Conservation (phyloP, 1,140 invertebrate genomes). For the Oryctes rhinoceros region DNA sequence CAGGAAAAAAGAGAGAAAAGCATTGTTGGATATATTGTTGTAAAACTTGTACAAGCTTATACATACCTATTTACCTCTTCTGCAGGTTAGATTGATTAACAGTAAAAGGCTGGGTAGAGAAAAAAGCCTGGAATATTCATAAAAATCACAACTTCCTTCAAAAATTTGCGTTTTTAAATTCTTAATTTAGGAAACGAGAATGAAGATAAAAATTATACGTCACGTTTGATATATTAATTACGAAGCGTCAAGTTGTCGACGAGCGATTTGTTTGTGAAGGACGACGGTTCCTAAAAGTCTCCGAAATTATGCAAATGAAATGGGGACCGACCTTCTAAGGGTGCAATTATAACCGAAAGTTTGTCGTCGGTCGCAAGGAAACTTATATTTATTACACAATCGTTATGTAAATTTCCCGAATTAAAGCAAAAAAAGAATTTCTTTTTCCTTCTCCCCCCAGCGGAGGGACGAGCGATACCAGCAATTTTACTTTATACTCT, state of each 20-base stretch:
- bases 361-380: not conserved
- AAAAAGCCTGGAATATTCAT: too few species aligned
- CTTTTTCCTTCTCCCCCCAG: not conserved
- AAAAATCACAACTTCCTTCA: not conserved
- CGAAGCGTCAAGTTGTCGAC: conserved; percentile 25
- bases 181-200: not conserved
- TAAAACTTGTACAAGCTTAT: too few species aligned
- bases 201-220: not conserved
- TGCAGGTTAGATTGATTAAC: too few species aligned
- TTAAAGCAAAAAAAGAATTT: not conserved
- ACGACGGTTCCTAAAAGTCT: not conserved
- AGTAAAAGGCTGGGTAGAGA: too few species aligned
- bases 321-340: not conserved
- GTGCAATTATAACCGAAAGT: conserved; percentile 39
- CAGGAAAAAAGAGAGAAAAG: too few species aligned
- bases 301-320: conserved; percentile 39
- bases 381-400: conserved; percentile 37
- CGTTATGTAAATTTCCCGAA: conserved; percentile 26
- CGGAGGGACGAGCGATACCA: not conserved
- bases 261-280: conserved; percentile 8
- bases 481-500: conserved; percentile 31
- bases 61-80: too few species aligned
- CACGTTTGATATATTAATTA: conserved; percentile 35
- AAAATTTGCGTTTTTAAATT: not conserved
- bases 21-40: too few species aligned